Conservation (phyloP, 37 sponge, comb jelly and placozoan species). For the Oopsacas minuta region DNA sequence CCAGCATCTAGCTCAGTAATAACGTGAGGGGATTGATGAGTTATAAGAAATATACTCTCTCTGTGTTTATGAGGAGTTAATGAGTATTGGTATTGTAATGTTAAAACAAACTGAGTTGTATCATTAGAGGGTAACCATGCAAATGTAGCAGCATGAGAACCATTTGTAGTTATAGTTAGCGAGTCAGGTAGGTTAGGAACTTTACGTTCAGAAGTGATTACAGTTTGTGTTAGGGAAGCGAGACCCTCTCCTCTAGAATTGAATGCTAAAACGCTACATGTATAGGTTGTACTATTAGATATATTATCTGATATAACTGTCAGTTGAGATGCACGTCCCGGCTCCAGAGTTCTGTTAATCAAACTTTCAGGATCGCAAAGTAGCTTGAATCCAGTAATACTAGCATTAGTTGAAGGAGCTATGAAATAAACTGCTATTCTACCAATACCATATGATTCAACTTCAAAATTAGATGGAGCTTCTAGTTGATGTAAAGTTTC, state of each 20-base stretch:
- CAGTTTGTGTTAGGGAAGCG: background rate
- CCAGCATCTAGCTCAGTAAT: background rate
- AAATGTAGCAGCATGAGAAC: background rate
- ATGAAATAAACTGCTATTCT: conserved; percentile 10
- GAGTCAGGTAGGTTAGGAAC: background rate
- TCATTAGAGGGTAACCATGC: background rate
- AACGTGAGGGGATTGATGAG: background rate
- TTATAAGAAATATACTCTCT: background rate
- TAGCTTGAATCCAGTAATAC: background rate
- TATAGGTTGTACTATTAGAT: background rate
- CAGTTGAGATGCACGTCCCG: background rate
- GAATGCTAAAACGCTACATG: background rate
- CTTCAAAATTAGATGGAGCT: background rate
- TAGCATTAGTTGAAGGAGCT: background rate
- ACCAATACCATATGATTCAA: background rate
- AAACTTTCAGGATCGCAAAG: background rate
- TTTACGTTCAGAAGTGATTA: background rate
- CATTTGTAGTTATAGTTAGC: background rate
- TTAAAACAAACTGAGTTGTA: background rate
- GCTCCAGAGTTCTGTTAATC: background rate
- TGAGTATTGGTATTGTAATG: background rate
- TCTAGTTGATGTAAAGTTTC: background rate
- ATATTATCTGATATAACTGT: background rate
- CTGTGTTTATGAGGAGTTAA: background rate
- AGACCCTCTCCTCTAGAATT: background rate